A percentile compares a stretch with the other conserved stretches of the same genome.
These are phyloP conservation scores for Nibea albiflora DNA, from an alignment of 2,113 vertebrate genomes.

Conservation along the genomic window DNA sequence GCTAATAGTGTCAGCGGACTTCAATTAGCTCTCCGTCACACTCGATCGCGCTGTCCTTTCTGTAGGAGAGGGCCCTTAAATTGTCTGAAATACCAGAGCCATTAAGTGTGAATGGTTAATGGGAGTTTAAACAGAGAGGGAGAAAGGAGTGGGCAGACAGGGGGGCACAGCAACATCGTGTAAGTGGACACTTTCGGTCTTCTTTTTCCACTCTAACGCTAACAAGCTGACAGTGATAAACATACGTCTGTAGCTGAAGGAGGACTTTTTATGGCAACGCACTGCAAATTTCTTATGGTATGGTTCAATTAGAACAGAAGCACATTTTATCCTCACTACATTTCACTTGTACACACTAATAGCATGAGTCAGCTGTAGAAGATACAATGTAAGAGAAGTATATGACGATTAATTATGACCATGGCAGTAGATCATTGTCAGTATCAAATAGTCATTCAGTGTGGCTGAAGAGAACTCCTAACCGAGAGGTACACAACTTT, in stretches of 20 bases:
- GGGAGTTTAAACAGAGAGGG: conserved; percentile 62
- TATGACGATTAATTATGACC: background rate
- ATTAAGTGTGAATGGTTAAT: conserved; percentile 68
- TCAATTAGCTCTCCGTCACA: conserved; percentile 73
- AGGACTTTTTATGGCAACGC: background rate
- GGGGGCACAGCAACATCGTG: conserved; percentile 10
- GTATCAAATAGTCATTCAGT: background rate
- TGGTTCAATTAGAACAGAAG: background rate
- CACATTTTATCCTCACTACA: conserved; percentile 10
- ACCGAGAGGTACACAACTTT: too few relatives aligned
- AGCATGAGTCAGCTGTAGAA: background rate
- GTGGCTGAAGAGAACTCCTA: background rate
- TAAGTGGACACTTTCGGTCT: conserved; percentile 31
- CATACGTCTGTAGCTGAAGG: background rate
- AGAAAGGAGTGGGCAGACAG: conserved; percentile 17
- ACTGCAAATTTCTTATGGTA: conserved; percentile 11
- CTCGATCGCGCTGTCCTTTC: conserved; percentile 59
- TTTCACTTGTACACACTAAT: background rate
- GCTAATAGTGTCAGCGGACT: conserved; percentile 78
- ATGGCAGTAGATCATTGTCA: background rate
- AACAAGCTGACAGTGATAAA: conserved; percentile 33
- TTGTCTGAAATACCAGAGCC: conserved; percentile 72
- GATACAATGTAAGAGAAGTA: background rate
- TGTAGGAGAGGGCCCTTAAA: conserved; percentile 66
- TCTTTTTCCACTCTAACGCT: conserved; percentile 36